These are phyloP conservation scores for Camelus dromedarius DNA, from an alignment of 2,113 vertebrate genomes.

Conservation along the genomic window DNA sequence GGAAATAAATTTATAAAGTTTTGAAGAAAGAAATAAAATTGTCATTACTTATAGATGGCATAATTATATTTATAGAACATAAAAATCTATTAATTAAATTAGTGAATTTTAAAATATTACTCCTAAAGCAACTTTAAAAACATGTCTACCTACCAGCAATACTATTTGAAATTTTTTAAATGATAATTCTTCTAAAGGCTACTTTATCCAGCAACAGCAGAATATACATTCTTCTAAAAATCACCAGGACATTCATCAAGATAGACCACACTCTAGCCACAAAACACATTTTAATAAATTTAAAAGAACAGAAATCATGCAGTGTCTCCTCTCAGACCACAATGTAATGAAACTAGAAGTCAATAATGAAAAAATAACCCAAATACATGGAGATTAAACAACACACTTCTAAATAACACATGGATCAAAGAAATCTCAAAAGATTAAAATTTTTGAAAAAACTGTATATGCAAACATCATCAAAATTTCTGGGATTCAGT, in stretches of 20 bases:
- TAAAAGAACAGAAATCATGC: not conserved
- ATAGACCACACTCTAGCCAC: not conserved
- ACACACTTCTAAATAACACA: not conserved
- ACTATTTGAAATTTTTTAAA: not conserved
- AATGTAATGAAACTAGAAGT: not conserved
- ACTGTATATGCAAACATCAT: not conserved
- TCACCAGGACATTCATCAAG: not conserved
- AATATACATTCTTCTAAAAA: not conserved
- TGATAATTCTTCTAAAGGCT: not conserved
- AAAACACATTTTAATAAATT: not conserved
- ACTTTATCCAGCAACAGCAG: not conserved
- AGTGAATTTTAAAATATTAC: not conserved
- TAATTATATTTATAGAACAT: not conserved
- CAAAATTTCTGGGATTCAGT: not conserved
- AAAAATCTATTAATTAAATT: not conserved
- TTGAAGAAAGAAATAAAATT: conserved; percentile 31
- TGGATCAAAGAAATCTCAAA: not conserved
- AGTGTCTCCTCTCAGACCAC: not conserved
- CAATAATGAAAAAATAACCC: not conserved
- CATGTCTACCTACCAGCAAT: not conserved
- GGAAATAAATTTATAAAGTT: not conserved
- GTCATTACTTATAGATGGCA: not conserved
- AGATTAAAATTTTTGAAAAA: not conserved
- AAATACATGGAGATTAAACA: not conserved
- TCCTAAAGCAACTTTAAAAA: not conserved